Conservation (phyloP, 2,113 vertebrate species). For the Silurus glanis region DNA sequence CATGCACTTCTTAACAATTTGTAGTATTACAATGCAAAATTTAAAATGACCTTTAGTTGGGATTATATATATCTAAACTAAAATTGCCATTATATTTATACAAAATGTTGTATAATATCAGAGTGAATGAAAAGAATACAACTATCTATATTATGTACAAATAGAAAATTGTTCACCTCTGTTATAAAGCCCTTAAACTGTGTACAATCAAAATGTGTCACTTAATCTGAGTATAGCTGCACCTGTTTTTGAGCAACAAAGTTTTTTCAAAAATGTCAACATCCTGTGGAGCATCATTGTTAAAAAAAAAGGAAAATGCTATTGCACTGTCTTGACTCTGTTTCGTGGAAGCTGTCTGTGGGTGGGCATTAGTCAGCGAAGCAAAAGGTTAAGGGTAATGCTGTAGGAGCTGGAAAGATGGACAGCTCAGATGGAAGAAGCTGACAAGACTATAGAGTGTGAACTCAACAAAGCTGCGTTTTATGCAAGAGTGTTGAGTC, state of each 20-base stretch:
- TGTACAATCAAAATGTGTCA: not conserved
- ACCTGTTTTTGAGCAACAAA: not conserved
- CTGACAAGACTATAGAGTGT: not conserved
- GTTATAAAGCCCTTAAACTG: not conserved
- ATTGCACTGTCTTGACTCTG: not conserved
- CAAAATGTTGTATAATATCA: not conserved
- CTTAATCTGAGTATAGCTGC: not conserved
- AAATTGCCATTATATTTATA: too few relatives aligned
- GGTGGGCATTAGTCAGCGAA: not conserved
- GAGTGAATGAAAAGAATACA: not conserved
- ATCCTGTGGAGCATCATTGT: not conserved
- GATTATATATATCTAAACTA: not conserved
- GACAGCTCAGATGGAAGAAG: not conserved
- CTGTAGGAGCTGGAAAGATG: not conserved
- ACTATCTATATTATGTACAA: not conserved
- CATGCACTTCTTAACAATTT: not conserved
- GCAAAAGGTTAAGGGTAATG: not conserved
- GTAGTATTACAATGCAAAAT: not conserved
- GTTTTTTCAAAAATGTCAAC: too few relatives aligned
- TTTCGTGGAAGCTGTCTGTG: not conserved
- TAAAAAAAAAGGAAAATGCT: not conserved
- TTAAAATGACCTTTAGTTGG: not conserved
- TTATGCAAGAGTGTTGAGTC: not conserved
- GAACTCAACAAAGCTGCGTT: not conserved
- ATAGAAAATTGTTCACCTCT: not conserved